Evolutionary conservation across 2,113 vertebrate species (phyloP).

Genomic region (Balaenoptera acutorostrata): DNA sequence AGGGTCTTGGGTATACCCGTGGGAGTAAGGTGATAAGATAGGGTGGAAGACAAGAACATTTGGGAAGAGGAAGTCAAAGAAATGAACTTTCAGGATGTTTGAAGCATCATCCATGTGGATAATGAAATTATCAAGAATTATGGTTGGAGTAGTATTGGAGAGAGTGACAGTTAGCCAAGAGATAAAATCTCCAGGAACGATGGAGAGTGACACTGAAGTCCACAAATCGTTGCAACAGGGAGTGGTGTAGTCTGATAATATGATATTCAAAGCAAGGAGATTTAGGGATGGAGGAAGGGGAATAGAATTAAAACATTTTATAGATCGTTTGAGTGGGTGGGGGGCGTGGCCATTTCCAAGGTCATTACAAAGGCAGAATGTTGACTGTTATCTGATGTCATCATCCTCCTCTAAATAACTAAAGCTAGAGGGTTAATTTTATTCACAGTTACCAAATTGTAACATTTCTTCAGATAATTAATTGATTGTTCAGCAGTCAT

Average conservation of each 20-base stretch:
- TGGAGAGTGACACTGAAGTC: neutral
- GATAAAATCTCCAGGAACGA: neutral
- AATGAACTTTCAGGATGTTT: neutral
- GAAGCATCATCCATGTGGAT: neutral
- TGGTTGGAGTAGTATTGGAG: neutral
- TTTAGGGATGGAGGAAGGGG: neutral
- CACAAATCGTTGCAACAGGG: neutral
- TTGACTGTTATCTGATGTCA: neutral
- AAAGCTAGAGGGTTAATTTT: neutral
- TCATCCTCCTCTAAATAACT: neutral
- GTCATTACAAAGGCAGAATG: neutral
- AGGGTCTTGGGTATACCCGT: neutral
- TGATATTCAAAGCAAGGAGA: neutral
- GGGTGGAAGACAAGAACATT: neutral
- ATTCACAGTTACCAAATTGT: neutral
- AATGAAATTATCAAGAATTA: neutral
- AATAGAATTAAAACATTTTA: neutral
- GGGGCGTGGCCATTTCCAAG: neutral
- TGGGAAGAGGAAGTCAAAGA: neutral
- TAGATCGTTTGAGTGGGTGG: neutral
- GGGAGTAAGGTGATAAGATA: neutral
- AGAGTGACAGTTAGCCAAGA: neutral
- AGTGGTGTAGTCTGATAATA: neutral
- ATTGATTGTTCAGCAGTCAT: neutral
- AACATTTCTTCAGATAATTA: neutral